These are phyloP conservation scores for Thysanoteuthis rhombus DNA, from an alignment of 2,888 invertebrate genomes.

Conservation along the genomic window DNA sequence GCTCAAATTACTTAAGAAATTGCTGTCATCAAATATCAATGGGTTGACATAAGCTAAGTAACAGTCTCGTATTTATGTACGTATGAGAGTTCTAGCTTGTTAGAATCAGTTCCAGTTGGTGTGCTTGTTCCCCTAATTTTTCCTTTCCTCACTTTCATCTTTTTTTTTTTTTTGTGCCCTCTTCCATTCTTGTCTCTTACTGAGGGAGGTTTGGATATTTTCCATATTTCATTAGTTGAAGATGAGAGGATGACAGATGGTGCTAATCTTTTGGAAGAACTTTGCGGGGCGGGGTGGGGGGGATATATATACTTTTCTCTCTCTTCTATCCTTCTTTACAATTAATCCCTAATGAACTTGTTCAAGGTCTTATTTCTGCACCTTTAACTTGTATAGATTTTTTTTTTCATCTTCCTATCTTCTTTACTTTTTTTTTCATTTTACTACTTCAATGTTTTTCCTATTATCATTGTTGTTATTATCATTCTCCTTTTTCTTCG, in stretches of 20 bases:
- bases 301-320: not conserved
- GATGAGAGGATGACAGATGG: not conserved
- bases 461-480: too few relatives aligned
- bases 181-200: not conserved
- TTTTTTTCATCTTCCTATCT: not conserved
- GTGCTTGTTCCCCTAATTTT: not conserved
- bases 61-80: not conserved
- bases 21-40: not conserved
- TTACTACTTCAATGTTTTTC: too few relatives aligned
- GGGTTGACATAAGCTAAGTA: not conserved
- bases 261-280: not conserved
- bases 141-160: not conserved
- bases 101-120: not conserved
- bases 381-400: not conserved
- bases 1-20: not conserved
- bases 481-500: too few relatives aligned
- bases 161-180: not conserved
- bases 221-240: not conserved
- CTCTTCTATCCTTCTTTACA: not conserved
- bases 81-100: not conserved
- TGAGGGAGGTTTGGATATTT: not conserved
- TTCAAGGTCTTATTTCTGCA: not conserved
- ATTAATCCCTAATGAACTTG: slow-evolving; percentile 12
- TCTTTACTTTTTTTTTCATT: too few relatives aligned
- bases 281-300: not conserved